Evolutionary conservation across 2,888 invertebrate species (phyloP).

Genomic region (Monoplex corrugatus): DNA sequence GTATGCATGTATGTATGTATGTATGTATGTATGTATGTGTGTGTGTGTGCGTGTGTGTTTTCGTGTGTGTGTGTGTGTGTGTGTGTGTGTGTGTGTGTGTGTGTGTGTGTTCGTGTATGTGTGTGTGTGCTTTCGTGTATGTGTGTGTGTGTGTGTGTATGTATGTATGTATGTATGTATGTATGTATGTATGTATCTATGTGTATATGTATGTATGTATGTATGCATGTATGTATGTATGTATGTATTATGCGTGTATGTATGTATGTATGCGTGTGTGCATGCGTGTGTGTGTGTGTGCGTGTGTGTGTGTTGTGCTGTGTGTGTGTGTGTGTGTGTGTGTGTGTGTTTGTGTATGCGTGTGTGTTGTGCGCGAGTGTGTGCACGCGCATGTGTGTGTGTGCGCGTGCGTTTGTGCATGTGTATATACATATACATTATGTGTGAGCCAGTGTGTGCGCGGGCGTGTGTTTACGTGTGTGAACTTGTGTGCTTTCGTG

Average conservation of each 20-base stretch:
- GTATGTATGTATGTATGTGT: not conserved
- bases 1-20: not conserved
- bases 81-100: conserved; percentile 11
- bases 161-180: not conserved
- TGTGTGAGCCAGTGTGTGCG: not conserved
- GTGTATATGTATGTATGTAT: no score
- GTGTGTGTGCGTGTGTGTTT: not conserved
- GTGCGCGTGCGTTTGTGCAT: no score
- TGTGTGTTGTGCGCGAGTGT: no score
- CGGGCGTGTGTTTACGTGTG: not conserved
- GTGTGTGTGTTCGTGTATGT: not conserved
- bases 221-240: no score
- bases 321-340: no score
- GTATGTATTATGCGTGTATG: no score
- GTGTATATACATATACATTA: no score
- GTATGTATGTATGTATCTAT: not conserved
- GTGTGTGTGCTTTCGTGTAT: not conserved
- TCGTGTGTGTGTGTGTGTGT: conserved; percentile 20
- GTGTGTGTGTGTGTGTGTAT: not conserved
- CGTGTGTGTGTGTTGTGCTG: no score
- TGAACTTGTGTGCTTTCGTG: not conserved
- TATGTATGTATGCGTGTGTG: no score
- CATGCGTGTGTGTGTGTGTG: no score
- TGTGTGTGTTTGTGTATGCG: no score
- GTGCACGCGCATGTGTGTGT: no score